A percentile compares a stretch with the other conserved stretches of the same genome.
These are phyloP conservation scores for Acrossocheilus fasciatus DNA, from an alignment of 2,797 vertebrate species.

Conservation along the genomic window DNA sequence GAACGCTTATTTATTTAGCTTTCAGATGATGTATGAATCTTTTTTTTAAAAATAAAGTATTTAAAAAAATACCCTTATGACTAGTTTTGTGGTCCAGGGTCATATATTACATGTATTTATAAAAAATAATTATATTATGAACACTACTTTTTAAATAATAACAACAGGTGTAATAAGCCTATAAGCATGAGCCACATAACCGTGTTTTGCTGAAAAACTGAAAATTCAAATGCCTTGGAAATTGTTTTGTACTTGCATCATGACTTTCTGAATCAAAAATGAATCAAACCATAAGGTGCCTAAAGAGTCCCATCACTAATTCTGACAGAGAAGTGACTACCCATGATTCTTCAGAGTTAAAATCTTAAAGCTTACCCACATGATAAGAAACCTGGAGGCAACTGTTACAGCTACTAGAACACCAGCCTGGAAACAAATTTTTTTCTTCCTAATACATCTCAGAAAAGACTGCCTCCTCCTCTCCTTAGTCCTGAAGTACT, in stretches of 20 bases:
- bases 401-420: slow-evolving; percentile 33
- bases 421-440: slow-evolving; percentile 38
- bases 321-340: background rate
- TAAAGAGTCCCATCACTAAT: background rate
- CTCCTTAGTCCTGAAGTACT: slow-evolving; percentile 49
- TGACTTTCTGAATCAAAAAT: background rate
- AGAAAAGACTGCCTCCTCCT: slow-evolving; percentile 26
- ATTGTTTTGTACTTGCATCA: background rate
- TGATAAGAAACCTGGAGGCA: slow-evolving; percentile 1
- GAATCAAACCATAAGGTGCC: background rate
- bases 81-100: too few relatives aligned
- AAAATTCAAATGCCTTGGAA: background rate
- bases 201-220: background rate
- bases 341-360: background rate
- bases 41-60: too few relatives aligned
- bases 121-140: background rate
- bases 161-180: background rate
- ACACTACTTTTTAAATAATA: background rate
- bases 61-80: too few relatives aligned
- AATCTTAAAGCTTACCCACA: background rate
- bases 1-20: too few relatives aligned
- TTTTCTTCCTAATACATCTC: slow-evolving; percentile 36
- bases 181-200: background rate
- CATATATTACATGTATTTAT: too few relatives aligned
- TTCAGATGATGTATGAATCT: too few relatives aligned